phyloP scores from a whole-genome alignment of 2,888 invertebrate species.

The Synanthedon tipuliformis region DNA sequence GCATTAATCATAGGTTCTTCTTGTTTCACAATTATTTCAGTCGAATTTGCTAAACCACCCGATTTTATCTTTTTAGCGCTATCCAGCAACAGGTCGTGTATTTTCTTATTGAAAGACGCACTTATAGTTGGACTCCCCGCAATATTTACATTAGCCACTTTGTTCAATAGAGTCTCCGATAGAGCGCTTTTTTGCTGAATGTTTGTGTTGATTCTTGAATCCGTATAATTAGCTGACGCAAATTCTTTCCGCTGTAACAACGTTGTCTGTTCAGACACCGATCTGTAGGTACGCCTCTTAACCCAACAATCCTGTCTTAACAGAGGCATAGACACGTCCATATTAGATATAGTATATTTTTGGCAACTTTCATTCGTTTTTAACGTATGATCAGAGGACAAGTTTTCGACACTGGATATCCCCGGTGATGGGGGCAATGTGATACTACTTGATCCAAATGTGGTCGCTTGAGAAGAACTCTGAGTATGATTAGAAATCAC shows the following conservation, averaged over 20 bases:
- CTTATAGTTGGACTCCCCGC: conserved; percentile 26
- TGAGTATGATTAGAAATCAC: conserved; percentile 8
- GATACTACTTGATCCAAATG: conserved; percentile 28
- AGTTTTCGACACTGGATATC: conserved; percentile 51
- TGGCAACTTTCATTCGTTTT: conserved; percentile 24
- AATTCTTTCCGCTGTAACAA: background rate
- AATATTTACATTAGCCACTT: conserved; percentile 28
- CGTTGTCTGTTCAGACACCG: background rate
- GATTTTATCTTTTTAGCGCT: conserved; percentile 38
- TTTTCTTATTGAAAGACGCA: conserved; percentile 36
- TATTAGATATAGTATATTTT: conserved; percentile 28
- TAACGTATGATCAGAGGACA: conserved; percentile 21
- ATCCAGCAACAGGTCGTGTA: conserved; percentile 41
- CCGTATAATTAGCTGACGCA: background rate
- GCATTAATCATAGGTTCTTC: too few species aligned
- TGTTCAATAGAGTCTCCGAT: conserved; percentile 31
- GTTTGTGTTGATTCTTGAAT: background rate
- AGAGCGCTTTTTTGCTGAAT: conserved; percentile 7
- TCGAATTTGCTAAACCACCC: too few species aligned
- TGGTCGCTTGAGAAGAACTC: background rate
- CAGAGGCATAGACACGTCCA: conserved; percentile 40
- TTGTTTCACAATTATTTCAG: too few species aligned
- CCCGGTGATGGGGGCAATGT: conserved; percentile 52
- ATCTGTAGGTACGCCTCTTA: background rate
- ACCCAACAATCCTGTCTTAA: conserved; percentile 42